These are phyloP conservation scores for Drosophila diplacantha DNA, from an alignment of 2,888 invertebrate genomes.

Conservation along the genomic window DNA sequence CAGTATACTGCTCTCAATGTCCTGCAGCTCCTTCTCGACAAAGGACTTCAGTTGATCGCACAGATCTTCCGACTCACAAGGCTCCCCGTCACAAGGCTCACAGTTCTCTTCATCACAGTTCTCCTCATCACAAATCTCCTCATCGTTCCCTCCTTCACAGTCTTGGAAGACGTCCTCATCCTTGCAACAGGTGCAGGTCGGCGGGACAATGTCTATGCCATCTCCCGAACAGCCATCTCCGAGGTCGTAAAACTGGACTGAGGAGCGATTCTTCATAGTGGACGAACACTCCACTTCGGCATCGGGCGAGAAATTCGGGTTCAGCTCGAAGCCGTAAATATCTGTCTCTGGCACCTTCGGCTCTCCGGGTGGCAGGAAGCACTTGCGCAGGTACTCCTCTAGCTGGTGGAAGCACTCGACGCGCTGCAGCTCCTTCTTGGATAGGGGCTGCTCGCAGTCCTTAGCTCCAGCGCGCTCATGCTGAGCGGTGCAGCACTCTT, in stretches of 20 bases:
- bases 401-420: constrained; percentile 47
- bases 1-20: neutral
- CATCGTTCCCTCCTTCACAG: neutral
- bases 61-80: neutral
- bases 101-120: no score
- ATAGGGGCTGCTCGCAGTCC: neutral
- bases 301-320: constrained; percentile 46
- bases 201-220: neutral
- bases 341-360: constrained; percentile 18
- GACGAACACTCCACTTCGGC: neutral
- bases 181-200: no score
- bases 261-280: neutral
- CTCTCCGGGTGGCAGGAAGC: constrained; percentile 36
- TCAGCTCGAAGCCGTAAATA: constrained; percentile 45
- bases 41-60: constrained; percentile 5
- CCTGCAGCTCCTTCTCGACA: constrained; percentile 11
- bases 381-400: constrained; percentile 47
- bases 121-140: no score
- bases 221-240: constrained; percentile 9
- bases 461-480: neutral
- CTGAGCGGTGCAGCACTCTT: constrained; percentile 48
- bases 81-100: neutral
- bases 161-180: constrained; percentile 4
- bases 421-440: constrained; percentile 18
- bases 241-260: neutral